Evolutionary conservation across 2,113 vertebrate genomes (phyloP), one percentile per base, ranked within the genome.

Genomic region (Anthoscopus minutus): DNA sequence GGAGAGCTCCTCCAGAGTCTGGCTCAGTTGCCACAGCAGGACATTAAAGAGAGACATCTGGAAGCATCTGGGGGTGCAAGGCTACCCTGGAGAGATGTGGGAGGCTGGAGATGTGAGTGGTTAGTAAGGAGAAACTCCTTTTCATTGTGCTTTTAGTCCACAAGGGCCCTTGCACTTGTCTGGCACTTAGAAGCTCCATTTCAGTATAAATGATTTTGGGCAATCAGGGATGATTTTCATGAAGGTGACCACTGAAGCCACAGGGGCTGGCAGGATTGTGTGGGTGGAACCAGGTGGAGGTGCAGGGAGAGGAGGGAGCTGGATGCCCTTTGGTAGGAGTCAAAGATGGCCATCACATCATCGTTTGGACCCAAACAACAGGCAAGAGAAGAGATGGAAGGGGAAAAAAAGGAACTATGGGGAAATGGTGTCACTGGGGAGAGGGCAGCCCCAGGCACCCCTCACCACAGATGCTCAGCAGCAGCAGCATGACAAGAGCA

Each of bases 1-100:
- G 62, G 77, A 95, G 86, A 81, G 47, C 76, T 93, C 38, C 70
- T 93, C 67, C 74, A 73, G 23, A 83, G 45, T 42, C 57, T 4
- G 3, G 24, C 54, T 92, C 35, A 11, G 35, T 19, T 88, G 57
- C 82, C 3, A 4, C 82, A 82, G 79, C n/a, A 86, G 67, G 89
- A 70, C 47, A 33, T 74, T 53, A 50, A 66, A 81, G 27, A 60
- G 31, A 72, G 58, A 45, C 1, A 9, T 53, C 45, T 37, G 51
- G 38, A 58, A 77, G 47, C 8, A 10, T 35, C 35, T 86, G 10
- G 35, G 23, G 33, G 30, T 62, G 54, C 37, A 76, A 69, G 62
- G 35, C 16, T 16, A n/a, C 33, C 38, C 54, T 77, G 47, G 33
- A 76, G 50, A 83, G 64, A 54, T 56, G 61, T 8, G n/a, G 24